Evolutionary conservation across 2,797 vertebrate species (phyloP).

Genomic region (Argya squamiceps): DNA sequence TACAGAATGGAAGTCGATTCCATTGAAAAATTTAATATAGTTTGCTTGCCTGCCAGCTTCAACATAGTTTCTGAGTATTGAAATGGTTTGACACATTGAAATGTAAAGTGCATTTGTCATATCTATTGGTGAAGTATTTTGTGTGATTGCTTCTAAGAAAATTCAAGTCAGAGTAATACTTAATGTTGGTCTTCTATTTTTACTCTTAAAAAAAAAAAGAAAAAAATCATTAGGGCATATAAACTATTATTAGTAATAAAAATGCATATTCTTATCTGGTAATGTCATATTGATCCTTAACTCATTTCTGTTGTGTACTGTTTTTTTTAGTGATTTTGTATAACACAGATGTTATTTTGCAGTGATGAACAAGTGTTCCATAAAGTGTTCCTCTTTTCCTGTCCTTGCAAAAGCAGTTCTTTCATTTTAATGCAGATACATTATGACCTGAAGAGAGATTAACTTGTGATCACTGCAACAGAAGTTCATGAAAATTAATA

Average conservation of each 20-base stretch:
- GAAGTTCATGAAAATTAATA: background rate
- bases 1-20: constrained; percentile 83
- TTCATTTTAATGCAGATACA: background rate
- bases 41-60: constrained; percentile 81
- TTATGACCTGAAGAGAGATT: background rate
- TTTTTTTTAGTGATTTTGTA: background rate
- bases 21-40: constrained; percentile 85
- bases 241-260: constrained; percentile 53
- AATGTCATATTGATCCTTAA: background rate
- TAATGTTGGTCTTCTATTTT: constrained; percentile 60
- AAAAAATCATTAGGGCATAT: background rate
- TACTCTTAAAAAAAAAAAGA: background rate
- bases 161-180: constrained; percentile 72
- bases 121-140: constrained; percentile 80
- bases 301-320: background rate
- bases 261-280: constrained; percentile 3
- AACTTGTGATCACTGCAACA: background rate
- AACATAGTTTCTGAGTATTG: constrained; percentile 80
- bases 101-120: constrained; percentile 86
- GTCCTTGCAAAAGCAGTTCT: background rate
- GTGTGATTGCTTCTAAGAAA: constrained; percentile 77
- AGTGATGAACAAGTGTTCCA: background rate
- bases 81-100: constrained; percentile 87
- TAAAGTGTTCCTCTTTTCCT: background rate
- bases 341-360: background rate